A percentile compares a stretch with the other conserved stretches of the same genome.
These are phyloP conservation scores for Cisticola juncidis DNA, from an alignment of 2,113 vertebrate genomes.

Conservation along the genomic window DNA sequence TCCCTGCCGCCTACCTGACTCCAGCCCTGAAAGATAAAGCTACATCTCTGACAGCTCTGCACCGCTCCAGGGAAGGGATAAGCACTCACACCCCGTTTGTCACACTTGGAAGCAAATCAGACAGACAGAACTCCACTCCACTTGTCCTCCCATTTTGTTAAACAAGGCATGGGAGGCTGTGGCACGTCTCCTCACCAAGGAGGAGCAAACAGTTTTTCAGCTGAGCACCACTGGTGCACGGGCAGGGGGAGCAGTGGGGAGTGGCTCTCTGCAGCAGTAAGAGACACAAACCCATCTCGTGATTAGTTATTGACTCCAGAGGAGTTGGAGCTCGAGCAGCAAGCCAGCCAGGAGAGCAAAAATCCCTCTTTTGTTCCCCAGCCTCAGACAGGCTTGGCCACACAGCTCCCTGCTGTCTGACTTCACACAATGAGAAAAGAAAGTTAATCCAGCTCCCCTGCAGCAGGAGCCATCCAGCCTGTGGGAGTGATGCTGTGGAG, in stretches of 20 bases:
- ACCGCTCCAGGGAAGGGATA: not conserved
- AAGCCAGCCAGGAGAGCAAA: slow-evolving; percentile 17
- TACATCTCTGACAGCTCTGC: not conserved
- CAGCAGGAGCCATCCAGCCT: not conserved
- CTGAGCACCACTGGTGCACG: not conserved
- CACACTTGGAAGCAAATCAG: slow-evolving; percentile 48
- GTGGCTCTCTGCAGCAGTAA: not conserved
- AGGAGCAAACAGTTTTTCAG: not conserved
- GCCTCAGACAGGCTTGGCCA: slow-evolving; percentile 39
- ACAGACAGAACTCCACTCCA: not conserved
- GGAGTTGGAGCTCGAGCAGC: not conserved
- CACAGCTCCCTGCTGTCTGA: not conserved
- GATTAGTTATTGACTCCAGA: slow-evolving; percentile 48
- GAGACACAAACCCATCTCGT: not conserved
- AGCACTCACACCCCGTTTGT: not conserved
- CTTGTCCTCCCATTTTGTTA: slow-evolving; percentile 9
- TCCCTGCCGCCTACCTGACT: not conserved
- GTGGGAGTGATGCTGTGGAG: not conserved
- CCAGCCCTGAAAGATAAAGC: not conserved
- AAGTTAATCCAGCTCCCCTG: slow-evolving; percentile 31
- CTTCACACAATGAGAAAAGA: slow-evolving; percentile 16
- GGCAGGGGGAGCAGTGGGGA: not conserved
- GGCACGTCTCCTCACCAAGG: not conserved
- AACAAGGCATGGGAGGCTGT: not conserved
- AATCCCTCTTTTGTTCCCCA: slow-evolving; percentile 60